Conservation (phyloP, 1,140 invertebrate species). For the Atta texana region DNA sequence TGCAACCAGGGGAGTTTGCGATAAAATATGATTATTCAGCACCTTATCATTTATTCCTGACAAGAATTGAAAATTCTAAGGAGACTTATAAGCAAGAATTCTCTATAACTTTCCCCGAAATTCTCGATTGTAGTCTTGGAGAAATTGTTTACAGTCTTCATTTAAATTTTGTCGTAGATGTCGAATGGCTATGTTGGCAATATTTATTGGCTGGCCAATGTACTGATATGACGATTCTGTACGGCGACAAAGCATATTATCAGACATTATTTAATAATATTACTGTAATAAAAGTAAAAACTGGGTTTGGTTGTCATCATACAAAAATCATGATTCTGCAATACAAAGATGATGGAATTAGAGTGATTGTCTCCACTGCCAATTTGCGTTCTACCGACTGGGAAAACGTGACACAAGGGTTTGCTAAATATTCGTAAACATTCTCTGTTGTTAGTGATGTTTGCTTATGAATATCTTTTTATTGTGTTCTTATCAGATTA, state of each 20-base stretch:
- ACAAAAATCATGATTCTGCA: slow-evolving; percentile 96
- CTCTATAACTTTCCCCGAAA: slow-evolving; percentile 91
- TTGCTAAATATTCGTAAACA: slow-evolving; percentile 17
- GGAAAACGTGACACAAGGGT: slow-evolving; percentile 97
- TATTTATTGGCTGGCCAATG: slow-evolving; percentile 91
- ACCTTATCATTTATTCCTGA: slow-evolving; percentile 94
- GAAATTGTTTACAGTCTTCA: slow-evolving; percentile 91
- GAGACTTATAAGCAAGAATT: slow-evolving; percentile 89
- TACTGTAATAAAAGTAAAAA: slow-evolving; percentile 89
- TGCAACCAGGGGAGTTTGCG: slow-evolving; percentile 87
- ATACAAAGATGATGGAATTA: slow-evolving; percentile 92
- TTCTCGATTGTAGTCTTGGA: slow-evolving; percentile 92
- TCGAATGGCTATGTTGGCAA: slow-evolving; percentile 94
- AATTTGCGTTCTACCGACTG: slow-evolving; percentile 97
- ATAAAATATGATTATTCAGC: slow-evolving; percentile 89
- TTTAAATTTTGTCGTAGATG: slow-evolving; percentile 97
- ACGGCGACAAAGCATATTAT: slow-evolving; percentile 90
- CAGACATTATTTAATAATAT: slow-evolving; percentile 88
- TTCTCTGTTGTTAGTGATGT: not conserved
- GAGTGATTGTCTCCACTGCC: slow-evolving; percentile 96
- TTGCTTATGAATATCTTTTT: slow-evolving; percentile 28
- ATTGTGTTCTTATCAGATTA: slow-evolving; percentile 74
- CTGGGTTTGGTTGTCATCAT: slow-evolving; percentile 95
- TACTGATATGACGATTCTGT: slow-evolving; percentile 89
- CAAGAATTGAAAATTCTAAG: slow-evolving; percentile 89